Base-by-base conservation (phyloP, 2,797 vertebrate genomes). In the Acipenser transmontanus region DNA sequence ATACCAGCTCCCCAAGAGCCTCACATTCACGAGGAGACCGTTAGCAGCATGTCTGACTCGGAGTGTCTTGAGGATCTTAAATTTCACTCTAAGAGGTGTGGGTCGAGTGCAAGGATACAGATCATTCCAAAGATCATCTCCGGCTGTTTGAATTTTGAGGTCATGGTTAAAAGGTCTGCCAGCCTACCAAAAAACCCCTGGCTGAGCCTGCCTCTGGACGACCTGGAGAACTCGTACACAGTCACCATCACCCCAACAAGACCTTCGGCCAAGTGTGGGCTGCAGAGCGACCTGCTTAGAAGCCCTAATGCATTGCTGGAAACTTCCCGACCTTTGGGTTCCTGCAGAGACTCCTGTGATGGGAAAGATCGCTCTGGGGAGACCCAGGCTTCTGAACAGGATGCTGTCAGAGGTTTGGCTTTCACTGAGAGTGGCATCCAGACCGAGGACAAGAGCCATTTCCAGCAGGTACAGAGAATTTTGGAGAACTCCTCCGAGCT, bases 131-230 rank as follows among this genome's bases (percentile, higher is more conserved):
- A 78, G 69, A 71, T 71, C 0, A 76, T 71, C 0, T 8, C 59
- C 0, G 81, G 85, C 52, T 78, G 77, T 0, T 72, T 85, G 14
- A 82, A 88, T 66, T 76, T 89, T 14, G 84, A 89, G 74, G 86
- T 90, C 52, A 83, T 77, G 56, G 85, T 89, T 17, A 85, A 77
- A 60, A 77, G 81, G 7, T 81, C 80, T 0, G 79, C 82, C 0
- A 76, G 77, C 0, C 61, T 70, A 1, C 77, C 84, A 6, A 75
- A 20, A 47, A 92, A 93, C 69, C 87, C 88, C 0, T 91, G 89
- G 89, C 83, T 92, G 1, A 85, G 88, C 71, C 68, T 91, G 13
- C 88, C 87, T 0, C 74, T 88, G 10, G 84, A 88, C 0, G 75
- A 89, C 61, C 72, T 91, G 69, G 87, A 85, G 61, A 87, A 82